A percentile compares a stretch with the other conserved stretches of the same genome.
These are phyloP conservation scores for Drosophila nr. fundita DNA, from an alignment of 2,888 invertebrate genomes.

Conservation along the genomic window DNA sequence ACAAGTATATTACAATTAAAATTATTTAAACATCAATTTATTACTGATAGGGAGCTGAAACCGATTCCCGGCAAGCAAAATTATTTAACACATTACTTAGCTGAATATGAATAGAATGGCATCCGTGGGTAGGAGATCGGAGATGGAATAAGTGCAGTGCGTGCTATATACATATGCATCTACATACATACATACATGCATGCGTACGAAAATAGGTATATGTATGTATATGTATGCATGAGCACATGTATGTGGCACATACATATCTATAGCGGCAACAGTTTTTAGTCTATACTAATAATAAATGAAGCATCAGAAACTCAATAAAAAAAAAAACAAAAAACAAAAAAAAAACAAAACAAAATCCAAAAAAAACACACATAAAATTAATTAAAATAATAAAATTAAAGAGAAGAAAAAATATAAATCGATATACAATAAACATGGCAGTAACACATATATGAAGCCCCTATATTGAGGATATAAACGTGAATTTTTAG, in stretches of 20 bases:
- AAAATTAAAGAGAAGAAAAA: conserved; percentile 12
- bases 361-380: background rate
- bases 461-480: conserved; percentile 73
- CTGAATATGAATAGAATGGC: conserved; percentile 29
- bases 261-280: conserved; percentile 30
- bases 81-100: conserved; percentile 54
- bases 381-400: background rate
- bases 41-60: conserved; percentile 47
- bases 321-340: background rate
- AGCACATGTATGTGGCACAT: conserved; percentile 31
- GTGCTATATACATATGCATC: conserved; percentile 33
- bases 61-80: conserved; percentile 32
- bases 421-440: conserved; percentile 48
- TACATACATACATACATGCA: conserved; percentile 30
- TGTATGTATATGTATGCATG: conserved; percentile 31
- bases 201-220: conserved; percentile 42
- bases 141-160: conserved; percentile 16
- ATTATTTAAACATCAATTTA: conserved; percentile 65
- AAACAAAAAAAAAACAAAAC: background rate
- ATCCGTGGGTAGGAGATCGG: conserved; percentile 21
- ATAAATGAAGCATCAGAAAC: conserved; percentile 12
- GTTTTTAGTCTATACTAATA: conserved; percentile 54
- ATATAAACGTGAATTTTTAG: conserved; percentile 80
- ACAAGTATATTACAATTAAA: conserved; percentile 57
- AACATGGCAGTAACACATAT: conserved; percentile 53